Evolutionary conservation across 2,113 vertebrate species (phyloP), one percentile per base, ranked within the genome.

Genomic region (Delphinapterus leucas): DNA sequence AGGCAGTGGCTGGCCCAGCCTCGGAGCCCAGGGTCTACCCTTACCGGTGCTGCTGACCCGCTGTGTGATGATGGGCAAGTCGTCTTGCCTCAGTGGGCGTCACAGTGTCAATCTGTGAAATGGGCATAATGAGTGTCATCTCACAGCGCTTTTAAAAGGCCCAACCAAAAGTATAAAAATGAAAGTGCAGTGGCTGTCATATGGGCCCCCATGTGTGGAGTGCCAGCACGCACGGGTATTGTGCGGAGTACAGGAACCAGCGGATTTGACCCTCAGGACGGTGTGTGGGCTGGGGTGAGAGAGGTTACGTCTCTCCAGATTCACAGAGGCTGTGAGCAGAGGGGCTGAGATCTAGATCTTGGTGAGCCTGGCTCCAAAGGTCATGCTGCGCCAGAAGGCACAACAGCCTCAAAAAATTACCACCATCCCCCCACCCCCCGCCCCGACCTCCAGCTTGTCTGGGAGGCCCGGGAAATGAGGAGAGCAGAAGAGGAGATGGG

Each of bases 21-120:
- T 33, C 25, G 33, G n/a, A 88, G n/a, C 71, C 36, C 44, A 33
- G 44, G 49, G 21, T 8, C 44, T 33, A 4, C 63, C 2, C 68
- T 61, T 49, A 2, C 0, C 12, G 73, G 14, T 63, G 61, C 6
- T 3, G 1, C 8, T 11, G 73, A n/a, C 11, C 7, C 0, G 1
- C 58, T 12, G 10, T 14, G 26, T 71, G 41, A 38, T 3, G 14
- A n/a, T 13, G 15, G 33, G 17, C 14, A 44, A 31, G 63, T 5
- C 41, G 3, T 17, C 25, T 70, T 2, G 5, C 61, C 38, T 44
- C 23, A 12, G 2, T 76, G 70, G 33, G 38, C 53, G 38, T 55
- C 79, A 38, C 3, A 2, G 55, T 5, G 17, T 26, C 60, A 49
- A 15, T 47, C 87, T 71, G 47, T 68, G 73, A 26, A 55, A 49